These are phyloP conservation scores for Prunella himalayana DNA, from an alignment of 2,113 vertebrate genomes.

Conservation along the genomic window DNA sequence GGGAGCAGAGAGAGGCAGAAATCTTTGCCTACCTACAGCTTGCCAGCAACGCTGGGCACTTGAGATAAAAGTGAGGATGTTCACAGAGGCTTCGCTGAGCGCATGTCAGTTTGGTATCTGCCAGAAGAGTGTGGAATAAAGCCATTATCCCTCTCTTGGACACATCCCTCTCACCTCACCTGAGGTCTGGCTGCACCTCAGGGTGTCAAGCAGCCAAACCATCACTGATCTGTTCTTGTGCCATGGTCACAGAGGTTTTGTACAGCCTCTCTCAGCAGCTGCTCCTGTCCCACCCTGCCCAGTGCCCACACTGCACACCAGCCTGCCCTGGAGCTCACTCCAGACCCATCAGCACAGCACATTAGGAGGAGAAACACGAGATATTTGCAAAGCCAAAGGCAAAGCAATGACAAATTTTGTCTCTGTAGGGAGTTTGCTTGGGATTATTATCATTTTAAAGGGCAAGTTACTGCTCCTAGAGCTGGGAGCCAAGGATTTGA, in stretches of 20 bases:
- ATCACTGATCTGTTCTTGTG: fast-evolving
- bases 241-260: background rate
- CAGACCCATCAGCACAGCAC: fast-evolving
- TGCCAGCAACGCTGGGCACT: background rate
- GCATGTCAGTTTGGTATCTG: background rate
- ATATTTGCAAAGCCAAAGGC: background rate
- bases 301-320: fast-evolving
- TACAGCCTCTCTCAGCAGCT: background rate
- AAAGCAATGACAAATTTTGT: background rate
- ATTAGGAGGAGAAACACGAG: background rate
- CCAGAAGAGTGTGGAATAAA: background rate
- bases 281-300: background rate
- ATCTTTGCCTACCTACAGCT: background rate
- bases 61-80: background rate
- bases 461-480: background rate
- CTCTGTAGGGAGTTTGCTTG: background rate
- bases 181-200: background rate
- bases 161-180: background rate
- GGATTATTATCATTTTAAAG: background rate
- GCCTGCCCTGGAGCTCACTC: background rate
- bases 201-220: background rate
- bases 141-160: background rate
- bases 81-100: background rate
- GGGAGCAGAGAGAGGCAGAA: background rate
- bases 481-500: background rate